Evolutionary conservation across 2,888 invertebrate species (phyloP).

Genomic region (Drosophila kanekoi): DNA sequence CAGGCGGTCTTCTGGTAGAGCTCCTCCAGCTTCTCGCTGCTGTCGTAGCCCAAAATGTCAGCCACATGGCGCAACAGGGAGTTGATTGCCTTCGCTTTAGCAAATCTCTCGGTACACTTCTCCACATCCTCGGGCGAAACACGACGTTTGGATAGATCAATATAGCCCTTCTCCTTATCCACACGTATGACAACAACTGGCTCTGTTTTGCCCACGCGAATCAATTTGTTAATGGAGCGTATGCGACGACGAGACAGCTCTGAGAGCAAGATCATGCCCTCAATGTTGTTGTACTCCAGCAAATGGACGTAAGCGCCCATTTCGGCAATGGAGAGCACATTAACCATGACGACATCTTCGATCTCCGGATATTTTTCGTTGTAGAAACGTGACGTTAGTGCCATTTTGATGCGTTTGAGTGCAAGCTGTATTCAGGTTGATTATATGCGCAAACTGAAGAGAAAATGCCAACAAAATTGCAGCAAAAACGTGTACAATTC

Average conservation of each 20-base stretch:
- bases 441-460: constrained; percentile 19
- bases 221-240: constrained; percentile 99
- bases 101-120: constrained; percentile 99
- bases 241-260: constrained; percentile 99
- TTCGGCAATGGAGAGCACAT: constrained; percentile 98
- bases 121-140: constrained; percentile 99
- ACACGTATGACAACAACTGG: constrained; percentile 99
- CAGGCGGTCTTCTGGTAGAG: constrained; percentile 98
- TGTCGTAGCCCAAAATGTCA: constrained; percentile 95
- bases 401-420: constrained; percentile 86
- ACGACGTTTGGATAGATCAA: constrained; percentile 99
- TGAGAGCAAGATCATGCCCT: constrained; percentile 99
- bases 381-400: constrained; percentile 98
- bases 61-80: constrained; percentile 99
- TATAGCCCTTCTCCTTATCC: constrained; percentile 99
- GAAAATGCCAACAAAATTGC: constrained; percentile 43
- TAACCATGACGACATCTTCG: constrained; percentile 99
- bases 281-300: constrained; percentile 99
- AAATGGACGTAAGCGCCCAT: constrained; percentile 99
- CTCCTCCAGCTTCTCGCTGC: constrained; percentile 96
- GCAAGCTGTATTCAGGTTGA: constrained; percentile 9
- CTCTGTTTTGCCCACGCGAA: constrained; percentile 99
- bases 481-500: constrained; percentile 81
- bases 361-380: constrained; percentile 98
- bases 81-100: constrained; percentile 99